Percentiles rank a stretch among this genome's conserved stretches.
phyloP scores from a whole-genome alignment of 2,888 invertebrate species.

The Thymelicus sylvestris region DNA sequence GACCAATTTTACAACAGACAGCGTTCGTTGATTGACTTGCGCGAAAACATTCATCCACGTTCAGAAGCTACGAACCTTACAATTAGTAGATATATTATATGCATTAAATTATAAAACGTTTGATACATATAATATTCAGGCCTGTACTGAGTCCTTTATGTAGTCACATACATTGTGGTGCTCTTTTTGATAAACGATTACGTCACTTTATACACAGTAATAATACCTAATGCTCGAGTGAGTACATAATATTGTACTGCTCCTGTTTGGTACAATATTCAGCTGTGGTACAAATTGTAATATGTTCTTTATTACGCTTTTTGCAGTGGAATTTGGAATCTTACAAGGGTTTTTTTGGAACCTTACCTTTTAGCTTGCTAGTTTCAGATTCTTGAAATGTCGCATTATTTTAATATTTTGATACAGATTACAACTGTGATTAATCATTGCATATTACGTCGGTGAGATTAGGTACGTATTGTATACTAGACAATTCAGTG shows the following conservation, averaged over 20 bases:
- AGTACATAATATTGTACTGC: constrained; percentile 17
- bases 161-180: constrained; percentile 26
- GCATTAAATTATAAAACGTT: constrained; percentile 34
- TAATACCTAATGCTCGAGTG: constrained; percentile 29
- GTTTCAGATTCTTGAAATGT: too few species aligned
- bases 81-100: not conserved
- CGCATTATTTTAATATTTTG: too few species aligned
- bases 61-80: not conserved
- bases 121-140: constrained; percentile 31
- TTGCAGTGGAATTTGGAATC: not conserved
- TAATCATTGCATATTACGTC: too few species aligned
- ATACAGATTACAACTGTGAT: too few species aligned
- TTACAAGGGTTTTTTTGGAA: too few species aligned
- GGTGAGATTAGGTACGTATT: too few species aligned
- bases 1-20: not conserved
- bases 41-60: not conserved
- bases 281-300: constrained; percentile 9
- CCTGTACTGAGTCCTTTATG: constrained; percentile 33
- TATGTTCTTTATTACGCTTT: not conserved
- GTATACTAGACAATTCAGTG: too few species aligned
- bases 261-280: constrained; percentile 23
- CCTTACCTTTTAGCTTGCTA: too few species aligned
- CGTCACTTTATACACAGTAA: constrained; percentile 36
- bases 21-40: not conserved
- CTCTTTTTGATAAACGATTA: constrained; percentile 35